Percentiles rank a stretch among this genome's conserved stretches.
Conservation (phyloP, 2,888 invertebrate genomes). For the Rhamphomyia laevipes region DNA sequence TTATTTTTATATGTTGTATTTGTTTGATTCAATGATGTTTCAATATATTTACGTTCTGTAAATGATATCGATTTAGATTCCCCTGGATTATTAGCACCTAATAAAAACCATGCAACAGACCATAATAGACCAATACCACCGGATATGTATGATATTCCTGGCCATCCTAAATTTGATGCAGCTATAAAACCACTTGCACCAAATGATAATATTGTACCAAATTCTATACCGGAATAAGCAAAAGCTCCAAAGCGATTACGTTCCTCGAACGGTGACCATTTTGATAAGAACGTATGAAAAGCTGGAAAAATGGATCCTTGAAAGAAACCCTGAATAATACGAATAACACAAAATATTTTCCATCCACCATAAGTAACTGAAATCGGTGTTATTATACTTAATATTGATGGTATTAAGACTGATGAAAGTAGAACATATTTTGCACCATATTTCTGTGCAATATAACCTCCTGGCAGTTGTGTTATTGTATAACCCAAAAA, state of each 20-base stretch:
- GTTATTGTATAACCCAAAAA: constrained; percentile 56
- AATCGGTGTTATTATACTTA: constrained; percentile 54
- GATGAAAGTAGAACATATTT: constrained; percentile 47
- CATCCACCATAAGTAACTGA: constrained; percentile 53
- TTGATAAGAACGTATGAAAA: constrained; percentile 52
- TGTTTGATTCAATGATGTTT: constrained; percentile 45
- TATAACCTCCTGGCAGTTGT: constrained; percentile 52
- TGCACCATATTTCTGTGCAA: constrained; percentile 61
- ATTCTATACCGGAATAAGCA: constrained; percentile 59
- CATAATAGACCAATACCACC: constrained; percentile 52
- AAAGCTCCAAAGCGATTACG: constrained; percentile 52
- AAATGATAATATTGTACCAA: constrained; percentile 66
- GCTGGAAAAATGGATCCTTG: constrained; percentile 58
- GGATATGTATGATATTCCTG: constrained; percentile 62
- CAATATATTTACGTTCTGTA: constrained; percentile 55
- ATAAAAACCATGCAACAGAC: constrained; percentile 45
- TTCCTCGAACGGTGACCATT: constrained; percentile 58
- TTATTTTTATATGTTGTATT: constrained; percentile 20
- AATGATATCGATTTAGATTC: constrained; percentile 46
- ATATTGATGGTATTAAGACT: constrained; percentile 47
- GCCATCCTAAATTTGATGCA: constrained; percentile 59
- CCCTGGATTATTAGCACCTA: constrained; percentile 55
- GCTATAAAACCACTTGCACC: constrained; percentile 61
- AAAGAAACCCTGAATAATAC: constrained; percentile 55
- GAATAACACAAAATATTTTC: constrained; percentile 45